These are phyloP conservation scores for Mormyrus lacerda DNA, from an alignment of 2,113 vertebrate species.

Conservation along the genomic window DNA sequence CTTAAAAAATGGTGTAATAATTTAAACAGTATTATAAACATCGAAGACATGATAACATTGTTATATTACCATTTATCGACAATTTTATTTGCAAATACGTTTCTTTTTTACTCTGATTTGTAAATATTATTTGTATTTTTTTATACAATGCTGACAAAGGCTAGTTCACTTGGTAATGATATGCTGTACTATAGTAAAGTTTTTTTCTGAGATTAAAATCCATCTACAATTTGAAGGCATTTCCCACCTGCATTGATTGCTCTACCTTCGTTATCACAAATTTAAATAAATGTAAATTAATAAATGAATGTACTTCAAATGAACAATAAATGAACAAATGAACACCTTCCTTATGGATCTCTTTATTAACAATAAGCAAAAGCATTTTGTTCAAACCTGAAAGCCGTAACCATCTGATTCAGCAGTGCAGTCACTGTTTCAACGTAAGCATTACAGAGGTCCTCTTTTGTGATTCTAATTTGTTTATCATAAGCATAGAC, in stretches of 20 bases:
- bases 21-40: not conserved
- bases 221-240: not conserved
- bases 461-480: not conserved
- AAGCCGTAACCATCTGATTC: not conserved
- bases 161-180: not conserved
- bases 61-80: not conserved
- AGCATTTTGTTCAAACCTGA: not conserved
- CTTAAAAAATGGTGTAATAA: constrained; percentile 40
- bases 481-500: not conserved
- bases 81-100: not conserved
- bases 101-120: not conserved
- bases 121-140: not conserved
- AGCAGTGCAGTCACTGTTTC: not conserved
- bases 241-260: not conserved
- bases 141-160: not conserved
- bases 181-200: not conserved
- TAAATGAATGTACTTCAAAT: not conserved
- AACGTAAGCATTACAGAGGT: not conserved
- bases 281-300: not conserved
- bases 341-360: not conserved
- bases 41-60: not conserved
- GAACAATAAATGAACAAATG: not conserved
- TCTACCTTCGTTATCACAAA: not conserved
- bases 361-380: not conserved
- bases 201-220: not conserved